Evolutionary conservation across 2,888 invertebrate species (phyloP).

Genomic region (Calameuta idolon): DNA sequence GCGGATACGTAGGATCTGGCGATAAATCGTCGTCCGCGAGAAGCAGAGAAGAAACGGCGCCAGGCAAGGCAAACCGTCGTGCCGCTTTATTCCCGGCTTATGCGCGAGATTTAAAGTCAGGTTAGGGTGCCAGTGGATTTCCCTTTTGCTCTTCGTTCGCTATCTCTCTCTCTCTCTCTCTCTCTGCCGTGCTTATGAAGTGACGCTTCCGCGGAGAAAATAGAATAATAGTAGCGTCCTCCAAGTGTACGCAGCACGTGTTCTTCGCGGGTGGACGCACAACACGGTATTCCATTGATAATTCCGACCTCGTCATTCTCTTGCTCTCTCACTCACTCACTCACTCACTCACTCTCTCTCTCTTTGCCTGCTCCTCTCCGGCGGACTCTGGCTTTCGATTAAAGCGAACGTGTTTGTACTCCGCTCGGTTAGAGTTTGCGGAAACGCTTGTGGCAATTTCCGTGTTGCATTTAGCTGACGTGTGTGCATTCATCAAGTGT

Average conservation of each 20-base stretch:
- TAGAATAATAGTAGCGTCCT: constrained; percentile 30
- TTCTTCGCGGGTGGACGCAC: constrained; percentile 32
- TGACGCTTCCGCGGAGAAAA: constrained; percentile 19
- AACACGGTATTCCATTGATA: constrained; percentile 52
- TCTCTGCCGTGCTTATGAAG: not conserved
- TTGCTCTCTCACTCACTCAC: too few species aligned
- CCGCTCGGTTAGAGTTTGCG: not conserved
- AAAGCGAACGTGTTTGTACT: not conserved
- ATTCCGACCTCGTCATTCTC: constrained; percentile 22
- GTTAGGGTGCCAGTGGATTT: not conserved
- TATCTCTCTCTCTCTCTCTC: too few species aligned
- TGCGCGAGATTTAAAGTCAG: not conserved
- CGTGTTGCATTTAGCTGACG: not conserved
- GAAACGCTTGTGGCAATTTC: not conserved
- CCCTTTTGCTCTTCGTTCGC: not conserved
- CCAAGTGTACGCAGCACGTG: constrained; percentile 24
- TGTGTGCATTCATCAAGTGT: not conserved
- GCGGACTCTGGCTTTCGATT: not conserved
- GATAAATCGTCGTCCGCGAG: not conserved
- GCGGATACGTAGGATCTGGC: not conserved
- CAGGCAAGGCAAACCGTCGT: not conserved
- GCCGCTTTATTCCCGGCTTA: not conserved
- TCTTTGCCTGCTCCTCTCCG: not conserved
- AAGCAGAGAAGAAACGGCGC: not conserved
- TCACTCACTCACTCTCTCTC: not conserved